A percentile compares a stretch with the other conserved stretches of the same genome.
Conservation (phyloP, 2,888 invertebrate species). For the Drosophila ezoana region DNA sequence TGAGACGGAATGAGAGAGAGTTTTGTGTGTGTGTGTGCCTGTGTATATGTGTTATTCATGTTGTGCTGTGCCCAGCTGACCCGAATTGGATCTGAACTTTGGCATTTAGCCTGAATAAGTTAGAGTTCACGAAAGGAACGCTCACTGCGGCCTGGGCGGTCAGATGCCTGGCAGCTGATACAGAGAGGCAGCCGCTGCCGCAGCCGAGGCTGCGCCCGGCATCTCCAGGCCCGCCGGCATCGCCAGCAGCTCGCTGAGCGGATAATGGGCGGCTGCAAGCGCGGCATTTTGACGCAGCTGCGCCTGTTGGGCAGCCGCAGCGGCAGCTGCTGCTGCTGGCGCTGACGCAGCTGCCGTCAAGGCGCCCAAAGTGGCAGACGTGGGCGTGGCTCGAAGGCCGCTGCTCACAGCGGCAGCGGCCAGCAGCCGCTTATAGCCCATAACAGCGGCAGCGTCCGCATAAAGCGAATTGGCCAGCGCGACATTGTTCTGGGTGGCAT, state of each 20-base stretch:
- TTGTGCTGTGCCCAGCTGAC: too few species aligned
- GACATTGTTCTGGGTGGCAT: conserved; percentile 85
- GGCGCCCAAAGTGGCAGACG: conserved; percentile 64
- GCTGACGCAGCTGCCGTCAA: conserved; percentile 84
- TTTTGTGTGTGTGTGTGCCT: conserved; percentile 18
- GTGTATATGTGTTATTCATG: conserved; percentile 18
- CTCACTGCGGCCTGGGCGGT: conserved; percentile 85
- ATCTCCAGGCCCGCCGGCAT: conserved; percentile 89
- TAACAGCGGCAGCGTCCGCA: conserved; percentile 84
- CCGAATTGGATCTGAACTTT: conserved; percentile 1
- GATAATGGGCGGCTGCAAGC: conserved; percentile 86
- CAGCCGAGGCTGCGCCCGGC: conserved; percentile 83
- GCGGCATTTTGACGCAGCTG: conserved; percentile 77
- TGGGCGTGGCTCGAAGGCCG: conserved; percentile 76
- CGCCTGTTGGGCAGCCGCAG: conserved; percentile 80
- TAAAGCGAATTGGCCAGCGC: conserved; percentile 85
- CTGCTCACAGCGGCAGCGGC: conserved; percentile 84
- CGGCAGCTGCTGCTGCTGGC: conserved; percentile 69
- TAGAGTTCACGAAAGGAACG: neutral
- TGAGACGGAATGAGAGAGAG: conserved; percentile 69
- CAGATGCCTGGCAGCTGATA: conserved; percentile 91
- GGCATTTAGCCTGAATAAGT: neutral
- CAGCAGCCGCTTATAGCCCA: conserved; percentile 84
- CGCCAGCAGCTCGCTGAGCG: conserved; percentile 90
- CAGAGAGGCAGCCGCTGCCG: conserved; percentile 86